A percentile compares a stretch with the other conserved stretches of the same genome.
Conservation (phyloP, 2,888 invertebrate genomes). For the Lasioglossum leucozonium region DNA sequence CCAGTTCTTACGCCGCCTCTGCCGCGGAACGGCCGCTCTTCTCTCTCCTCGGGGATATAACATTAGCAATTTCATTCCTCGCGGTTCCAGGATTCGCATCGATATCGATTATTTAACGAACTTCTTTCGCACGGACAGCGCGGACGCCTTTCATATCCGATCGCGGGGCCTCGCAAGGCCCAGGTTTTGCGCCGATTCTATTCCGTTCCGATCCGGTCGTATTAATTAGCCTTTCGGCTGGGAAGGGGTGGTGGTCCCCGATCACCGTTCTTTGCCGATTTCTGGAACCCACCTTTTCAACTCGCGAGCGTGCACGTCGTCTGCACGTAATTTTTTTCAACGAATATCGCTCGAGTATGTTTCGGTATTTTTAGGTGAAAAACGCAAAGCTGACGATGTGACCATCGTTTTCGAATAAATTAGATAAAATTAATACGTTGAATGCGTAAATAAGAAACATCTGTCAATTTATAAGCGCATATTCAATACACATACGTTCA, state of each 20-base stretch:
- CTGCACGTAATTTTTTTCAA: neutral
- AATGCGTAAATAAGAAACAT: too few relatives aligned
- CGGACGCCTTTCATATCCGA: conserved; percentile 48
- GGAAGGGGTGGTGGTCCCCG: neutral
- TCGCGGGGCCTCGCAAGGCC: conserved; percentile 27
- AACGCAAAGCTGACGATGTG: too few relatives aligned
- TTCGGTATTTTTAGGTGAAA: neutral
- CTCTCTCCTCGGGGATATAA: conserved; percentile 71
- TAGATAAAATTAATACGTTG: too few relatives aligned
- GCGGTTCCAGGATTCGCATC: conserved; percentile 78
- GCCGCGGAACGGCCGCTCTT: conserved; percentile 41
- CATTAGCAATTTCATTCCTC: conserved; percentile 82
- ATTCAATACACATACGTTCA: too few relatives aligned
- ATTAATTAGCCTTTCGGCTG: conserved; percentile 48
- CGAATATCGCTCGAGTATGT: neutral
- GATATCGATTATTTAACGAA: conserved; percentile 77
- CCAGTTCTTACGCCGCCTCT: conserved; percentile 71
- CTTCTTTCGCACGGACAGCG: conserved; percentile 53
- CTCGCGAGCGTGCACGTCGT: neutral
- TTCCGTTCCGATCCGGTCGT: conserved; percentile 45
- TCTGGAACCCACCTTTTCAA: neutral
- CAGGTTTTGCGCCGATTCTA: conserved; percentile 45
- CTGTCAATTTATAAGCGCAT: too few relatives aligned
- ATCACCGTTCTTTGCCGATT: conserved; percentile 25
- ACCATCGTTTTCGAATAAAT: too few relatives aligned